phyloP scores from a whole-genome alignment of 2,113 vertebrate genomes.

The Protobothrops flavoviridis region DNA sequence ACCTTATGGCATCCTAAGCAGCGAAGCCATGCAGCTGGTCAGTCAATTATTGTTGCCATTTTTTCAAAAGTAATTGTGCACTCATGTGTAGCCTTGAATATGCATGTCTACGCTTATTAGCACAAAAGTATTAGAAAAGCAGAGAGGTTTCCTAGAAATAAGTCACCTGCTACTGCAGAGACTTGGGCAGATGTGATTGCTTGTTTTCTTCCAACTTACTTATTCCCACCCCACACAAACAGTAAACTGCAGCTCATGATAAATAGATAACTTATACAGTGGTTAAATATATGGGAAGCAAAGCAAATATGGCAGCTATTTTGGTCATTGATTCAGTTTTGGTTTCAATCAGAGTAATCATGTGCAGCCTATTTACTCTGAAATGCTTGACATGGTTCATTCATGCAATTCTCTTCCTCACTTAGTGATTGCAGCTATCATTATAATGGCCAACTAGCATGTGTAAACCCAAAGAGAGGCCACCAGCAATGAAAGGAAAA shows the following conservation, averaged over 20 bases:
- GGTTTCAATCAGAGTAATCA: not conserved
- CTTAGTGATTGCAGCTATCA: not conserved
- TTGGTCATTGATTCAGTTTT: not conserved
- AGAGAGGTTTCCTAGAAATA: constrained; percentile 13
- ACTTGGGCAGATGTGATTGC: not conserved
- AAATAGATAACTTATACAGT: not conserved
- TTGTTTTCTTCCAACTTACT: not conserved
- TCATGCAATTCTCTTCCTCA: not conserved
- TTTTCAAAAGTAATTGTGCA: not conserved
- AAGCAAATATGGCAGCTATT: not conserved
- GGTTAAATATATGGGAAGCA: not conserved
- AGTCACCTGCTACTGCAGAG: not conserved
- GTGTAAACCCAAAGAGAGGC: not conserved
- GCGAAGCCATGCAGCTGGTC: not conserved
- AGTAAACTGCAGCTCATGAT: not conserved
- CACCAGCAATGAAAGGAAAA: not conserved
- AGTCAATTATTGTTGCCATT: not conserved
- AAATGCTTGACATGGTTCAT: not conserved
- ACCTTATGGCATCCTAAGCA: not conserved
- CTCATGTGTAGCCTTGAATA: not conserved
- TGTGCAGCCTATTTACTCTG: not conserved
- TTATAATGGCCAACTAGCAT: not conserved
- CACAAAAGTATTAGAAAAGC: not conserved
- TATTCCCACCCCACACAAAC: not conserved
- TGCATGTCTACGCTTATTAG: not conserved